Conservation (phyloP, 2,888 invertebrate species). For the Diarsia dahlii region DNA sequence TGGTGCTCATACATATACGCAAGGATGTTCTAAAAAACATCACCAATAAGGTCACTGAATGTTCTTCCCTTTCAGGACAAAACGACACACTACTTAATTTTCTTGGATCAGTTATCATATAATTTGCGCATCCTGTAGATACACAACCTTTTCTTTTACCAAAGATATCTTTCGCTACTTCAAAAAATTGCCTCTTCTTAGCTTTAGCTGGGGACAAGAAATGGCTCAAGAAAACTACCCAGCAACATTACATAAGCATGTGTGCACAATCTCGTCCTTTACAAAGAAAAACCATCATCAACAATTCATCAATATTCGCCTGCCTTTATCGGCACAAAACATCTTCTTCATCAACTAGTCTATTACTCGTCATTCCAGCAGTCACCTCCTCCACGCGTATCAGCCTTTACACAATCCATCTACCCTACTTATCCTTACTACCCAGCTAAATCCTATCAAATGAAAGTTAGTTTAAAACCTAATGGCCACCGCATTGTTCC, state of each 20-base stretch:
- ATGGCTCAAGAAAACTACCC: background rate
- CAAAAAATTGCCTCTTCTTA: background rate
- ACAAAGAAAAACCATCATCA: background rate
- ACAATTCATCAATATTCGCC: background rate
- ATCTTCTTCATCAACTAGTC: background rate
- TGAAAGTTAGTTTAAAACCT: constrained; percentile 6
- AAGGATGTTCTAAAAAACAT: too few species aligned
- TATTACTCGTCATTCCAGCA: background rate
- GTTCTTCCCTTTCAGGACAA: background rate
- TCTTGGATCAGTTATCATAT: background rate
- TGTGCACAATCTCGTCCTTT: background rate
- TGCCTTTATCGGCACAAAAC: background rate
- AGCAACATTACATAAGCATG: background rate
- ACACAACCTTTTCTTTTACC: background rate
- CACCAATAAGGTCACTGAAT: background rate
- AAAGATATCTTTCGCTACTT: background rate
- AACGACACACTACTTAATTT: background rate
- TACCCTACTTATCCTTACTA: background rate
- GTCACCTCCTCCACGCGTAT: background rate
- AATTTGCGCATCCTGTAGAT: background rate
- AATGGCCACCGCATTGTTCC: constrained; percentile 30
- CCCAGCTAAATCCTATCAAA: too few species aligned
- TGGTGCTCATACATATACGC: too few species aligned
- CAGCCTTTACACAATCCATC: background rate
- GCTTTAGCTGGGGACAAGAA: background rate